Percentiles rank a stretch among this genome's conserved stretches.
phyloP scores from a whole-genome alignment of 2,888 invertebrate species.

The Catocala fraxini region DNA sequence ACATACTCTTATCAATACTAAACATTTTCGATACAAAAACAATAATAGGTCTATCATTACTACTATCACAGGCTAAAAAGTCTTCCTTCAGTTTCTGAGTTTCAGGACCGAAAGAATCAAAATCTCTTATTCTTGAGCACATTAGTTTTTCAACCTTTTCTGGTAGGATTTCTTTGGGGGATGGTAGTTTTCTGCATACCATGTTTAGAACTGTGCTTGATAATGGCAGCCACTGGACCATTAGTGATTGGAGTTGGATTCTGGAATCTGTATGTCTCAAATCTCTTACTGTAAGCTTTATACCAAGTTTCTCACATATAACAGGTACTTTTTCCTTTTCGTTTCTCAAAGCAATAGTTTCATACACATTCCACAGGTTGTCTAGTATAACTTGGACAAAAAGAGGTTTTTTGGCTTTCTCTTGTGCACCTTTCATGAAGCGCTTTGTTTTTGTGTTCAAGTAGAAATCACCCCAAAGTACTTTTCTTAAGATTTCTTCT shows the following conservation, averaged over 20 bases:
- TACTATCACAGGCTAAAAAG: conserved; percentile 90
- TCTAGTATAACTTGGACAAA: conserved; percentile 97
- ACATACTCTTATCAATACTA: conserved; percentile 90
- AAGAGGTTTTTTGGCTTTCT: conserved; percentile 96
- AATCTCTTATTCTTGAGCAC: conserved; percentile 90
- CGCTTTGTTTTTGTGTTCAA: conserved; percentile 94
- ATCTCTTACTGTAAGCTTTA: conserved; percentile 93
- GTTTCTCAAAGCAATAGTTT: conserved; percentile 92
- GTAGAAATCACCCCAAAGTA: conserved; percentile 98
- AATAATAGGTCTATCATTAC: conserved; percentile 89
- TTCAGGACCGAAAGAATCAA: conserved; percentile 89
- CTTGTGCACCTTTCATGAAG: conserved; percentile 95
- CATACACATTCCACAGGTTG: conserved; percentile 96
- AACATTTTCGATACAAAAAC: conserved; percentile 97
- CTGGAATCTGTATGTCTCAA: conserved; percentile 92
- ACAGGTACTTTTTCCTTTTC: conserved; percentile 91
- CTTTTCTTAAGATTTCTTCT: conserved; percentile 91
- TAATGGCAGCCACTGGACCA: conserved; percentile 96
- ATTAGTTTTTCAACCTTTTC: conserved; percentile 95
- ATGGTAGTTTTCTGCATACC: conserved; percentile 93
- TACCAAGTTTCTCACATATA: conserved; percentile 92
- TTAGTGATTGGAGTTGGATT: conserved; percentile 93
- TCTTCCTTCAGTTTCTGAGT: conserved; percentile 91
- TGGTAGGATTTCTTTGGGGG: conserved; percentile 91
- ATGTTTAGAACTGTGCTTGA: conserved; percentile 93